Percentiles rank a stretch among this genome's conserved stretches.
Evolutionary conservation across 2,888 invertebrate species (phyloP).

Genomic region (Troides oblongomaculatus): DNA sequence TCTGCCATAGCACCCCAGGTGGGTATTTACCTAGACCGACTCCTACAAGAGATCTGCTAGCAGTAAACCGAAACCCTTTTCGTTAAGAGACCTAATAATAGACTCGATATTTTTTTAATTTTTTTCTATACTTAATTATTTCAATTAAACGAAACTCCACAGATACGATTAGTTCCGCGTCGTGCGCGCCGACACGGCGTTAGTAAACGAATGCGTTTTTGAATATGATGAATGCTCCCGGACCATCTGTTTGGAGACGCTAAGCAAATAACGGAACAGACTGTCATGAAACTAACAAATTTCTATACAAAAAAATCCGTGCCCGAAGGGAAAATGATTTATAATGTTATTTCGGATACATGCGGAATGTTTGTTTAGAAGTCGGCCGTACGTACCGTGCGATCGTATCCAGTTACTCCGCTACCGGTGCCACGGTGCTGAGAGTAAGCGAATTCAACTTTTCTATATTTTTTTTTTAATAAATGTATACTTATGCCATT

Average conservation of each 20-base stretch:
- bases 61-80: too few relatives aligned
- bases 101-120: background rate
- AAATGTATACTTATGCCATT: background rate
- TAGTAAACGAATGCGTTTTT: slow-evolving; percentile 59
- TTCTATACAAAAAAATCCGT: slow-evolving; percentile 58
- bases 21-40: too few relatives aligned
- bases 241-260: slow-evolving; percentile 71
- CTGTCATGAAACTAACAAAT: slow-evolving; percentile 77
- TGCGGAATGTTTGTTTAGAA: slow-evolving; percentile 67
- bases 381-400: slow-evolving; percentile 46
- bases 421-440: slow-evolving; percentile 38
- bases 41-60: too few relatives aligned
- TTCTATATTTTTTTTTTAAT: background rate
- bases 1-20: too few relatives aligned
- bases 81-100: too few relatives aligned
- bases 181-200: slow-evolving; percentile 43
- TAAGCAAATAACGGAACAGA: slow-evolving; percentile 80
- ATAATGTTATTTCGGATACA: slow-evolving; percentile 76
- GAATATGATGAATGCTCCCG: slow-evolving; percentile 64
- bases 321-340: slow-evolving; percentile 68
- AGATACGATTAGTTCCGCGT: slow-evolving; percentile 27
- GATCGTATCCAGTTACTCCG: slow-evolving; percentile 55
- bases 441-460: slow-evolving; percentile 40
- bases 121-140: slow-evolving; percentile 10
- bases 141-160: slow-evolving; percentile 23